Evolutionary conservation across 2,797 vertebrate genomes (phyloP), one percentile per base, ranked within the genome.

Genomic region (Alexandromys oeconomus): DNA sequence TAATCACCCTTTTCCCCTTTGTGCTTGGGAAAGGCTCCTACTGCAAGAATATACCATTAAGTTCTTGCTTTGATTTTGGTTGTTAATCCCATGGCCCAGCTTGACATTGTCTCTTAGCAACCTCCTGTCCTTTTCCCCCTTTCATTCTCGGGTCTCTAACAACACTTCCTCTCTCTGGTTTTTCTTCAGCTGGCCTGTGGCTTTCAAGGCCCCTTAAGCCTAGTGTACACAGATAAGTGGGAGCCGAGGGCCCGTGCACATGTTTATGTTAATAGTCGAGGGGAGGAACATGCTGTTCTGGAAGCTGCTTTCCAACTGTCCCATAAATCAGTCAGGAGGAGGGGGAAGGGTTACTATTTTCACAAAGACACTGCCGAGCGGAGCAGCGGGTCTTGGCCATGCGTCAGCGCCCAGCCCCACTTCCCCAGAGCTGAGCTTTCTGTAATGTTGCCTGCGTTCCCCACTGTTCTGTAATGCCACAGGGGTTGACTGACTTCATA

Each of bases 281-380:
- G 95, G 94, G 96, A 96, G 93, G 98, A 97, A 98, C 98, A 98
- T 93, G 43, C 97, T 98, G 97, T 98, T 95, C 98, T 97, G 97
- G 95, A 92, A 97, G 97, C 98, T 98, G 97, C 95, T 98, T 98
- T 98, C 95, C 97, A 98, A 97, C 90, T 96, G 95, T 94, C 97
- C 97, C 94, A 97, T 97, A 98, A 98, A 98, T 98, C 98, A 97
- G 0, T 93, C 97, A 96, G 27, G 14, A 6, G 57, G 77, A 76
- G n/a, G 84, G 73, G 48, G 94, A 65, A 61, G 73, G 31, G 87
- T 93, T 97, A 97, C 84, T 97, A 2, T 10, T 87, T 84, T 51
- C 97, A 95, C 93, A 87, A 96, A 97, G 93, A 96, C 67, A 71
- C 77, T 67, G 94, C 65, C 21, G 88, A 96, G 54, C 0, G 0